Conservation (phyloP, 2,888 invertebrate genomes). For the Nasonia oneida region DNA sequence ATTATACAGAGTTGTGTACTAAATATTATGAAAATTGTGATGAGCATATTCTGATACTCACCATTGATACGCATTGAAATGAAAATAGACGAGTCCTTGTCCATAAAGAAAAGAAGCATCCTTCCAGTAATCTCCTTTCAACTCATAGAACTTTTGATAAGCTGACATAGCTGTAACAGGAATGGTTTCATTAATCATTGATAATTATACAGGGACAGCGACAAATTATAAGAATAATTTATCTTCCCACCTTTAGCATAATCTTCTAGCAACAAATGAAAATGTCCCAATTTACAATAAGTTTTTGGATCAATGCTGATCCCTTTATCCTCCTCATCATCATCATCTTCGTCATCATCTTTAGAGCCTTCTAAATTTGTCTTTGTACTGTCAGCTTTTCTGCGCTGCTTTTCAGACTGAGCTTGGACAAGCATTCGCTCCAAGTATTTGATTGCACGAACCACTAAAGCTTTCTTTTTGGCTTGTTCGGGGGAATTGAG, state of each 20-base stretch:
- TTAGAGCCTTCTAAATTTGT: conserved; percentile 69
- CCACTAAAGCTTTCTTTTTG: conserved; percentile 89
- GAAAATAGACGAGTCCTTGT: conserved; percentile 96
- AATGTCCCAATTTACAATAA: conserved; percentile 97
- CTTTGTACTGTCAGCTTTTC: conserved; percentile 77
- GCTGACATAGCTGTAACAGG: conserved; percentile 92
- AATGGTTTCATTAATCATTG: conserved; percentile 16
- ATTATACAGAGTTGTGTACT: neutral
- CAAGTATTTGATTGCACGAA: conserved; percentile 90
- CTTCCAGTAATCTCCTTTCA: conserved; percentile 91
- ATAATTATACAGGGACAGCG: neutral
- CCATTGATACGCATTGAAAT: conserved; percentile 97
- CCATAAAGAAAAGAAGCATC: conserved; percentile 96
- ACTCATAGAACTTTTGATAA: conserved; percentile 94
- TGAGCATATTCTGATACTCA: conserved; percentile 82
- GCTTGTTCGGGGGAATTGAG: conserved; percentile 90
- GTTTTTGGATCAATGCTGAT: conserved; percentile 93
- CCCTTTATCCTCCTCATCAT: conserved; percentile 82
- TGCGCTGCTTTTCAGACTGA: conserved; percentile 82
- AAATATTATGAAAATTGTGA: too few species aligned
- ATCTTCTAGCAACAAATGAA: conserved; percentile 95
- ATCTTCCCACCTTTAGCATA: conserved; percentile 91
- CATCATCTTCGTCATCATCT: conserved; percentile 67
- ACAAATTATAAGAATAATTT: neutral
- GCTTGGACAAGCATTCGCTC: conserved; percentile 92